Percentiles rank a stretch among this genome's conserved stretches.
Conservation (phyloP, 2,888 invertebrate species). For the Timandra comae region DNA sequence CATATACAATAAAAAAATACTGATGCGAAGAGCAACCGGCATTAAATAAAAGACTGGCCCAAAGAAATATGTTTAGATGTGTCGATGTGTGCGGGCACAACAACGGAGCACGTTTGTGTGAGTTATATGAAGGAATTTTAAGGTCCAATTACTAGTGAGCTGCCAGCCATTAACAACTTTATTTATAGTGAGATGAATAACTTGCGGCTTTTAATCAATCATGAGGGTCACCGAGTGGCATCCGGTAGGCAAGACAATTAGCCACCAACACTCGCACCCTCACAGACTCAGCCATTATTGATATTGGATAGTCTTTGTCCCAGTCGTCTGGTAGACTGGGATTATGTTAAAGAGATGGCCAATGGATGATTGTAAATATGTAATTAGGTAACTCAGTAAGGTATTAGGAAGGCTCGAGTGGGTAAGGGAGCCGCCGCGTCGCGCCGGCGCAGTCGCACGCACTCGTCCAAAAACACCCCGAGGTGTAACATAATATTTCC, state of each 20-base stretch:
- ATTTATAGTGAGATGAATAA: slow-evolving; percentile 66
- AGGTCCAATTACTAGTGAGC: slow-evolving; percentile 63
- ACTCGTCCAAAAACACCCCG: slow-evolving; percentile 58
- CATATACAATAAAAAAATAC: background rate
- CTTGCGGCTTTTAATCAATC: slow-evolving; percentile 72
- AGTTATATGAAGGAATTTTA: slow-evolving; percentile 54
- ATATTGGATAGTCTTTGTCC: too few species aligned
- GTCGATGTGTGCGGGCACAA: slow-evolving; percentile 15
- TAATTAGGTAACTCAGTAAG: too few species aligned
- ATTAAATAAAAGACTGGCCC: slow-evolving; percentile 12
- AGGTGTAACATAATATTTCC: slow-evolving; percentile 75
- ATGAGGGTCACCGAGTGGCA: slow-evolving; percentile 48
- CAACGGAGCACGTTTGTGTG: slow-evolving; percentile 29
- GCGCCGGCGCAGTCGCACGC: slow-evolving; percentile 28
- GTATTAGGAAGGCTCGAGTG: slow-evolving; percentile 54
- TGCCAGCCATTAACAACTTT: slow-evolving; percentile 62
- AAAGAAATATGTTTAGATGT: slow-evolving; percentile 15
- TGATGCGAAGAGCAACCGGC: slow-evolving; percentile 5
- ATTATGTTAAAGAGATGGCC: too few species aligned
- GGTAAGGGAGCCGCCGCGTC: slow-evolving; percentile 51
- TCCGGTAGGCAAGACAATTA: slow-evolving; percentile 53
- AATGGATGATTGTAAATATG: too few species aligned
- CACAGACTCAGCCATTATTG: too few species aligned
- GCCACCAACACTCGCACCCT: slow-evolving; percentile 22
- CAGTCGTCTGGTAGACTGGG: too few species aligned